Evolutionary conservation across 1,140 invertebrate genomes (phyloP).

Genomic region (Nixonia krombeini): DNA sequence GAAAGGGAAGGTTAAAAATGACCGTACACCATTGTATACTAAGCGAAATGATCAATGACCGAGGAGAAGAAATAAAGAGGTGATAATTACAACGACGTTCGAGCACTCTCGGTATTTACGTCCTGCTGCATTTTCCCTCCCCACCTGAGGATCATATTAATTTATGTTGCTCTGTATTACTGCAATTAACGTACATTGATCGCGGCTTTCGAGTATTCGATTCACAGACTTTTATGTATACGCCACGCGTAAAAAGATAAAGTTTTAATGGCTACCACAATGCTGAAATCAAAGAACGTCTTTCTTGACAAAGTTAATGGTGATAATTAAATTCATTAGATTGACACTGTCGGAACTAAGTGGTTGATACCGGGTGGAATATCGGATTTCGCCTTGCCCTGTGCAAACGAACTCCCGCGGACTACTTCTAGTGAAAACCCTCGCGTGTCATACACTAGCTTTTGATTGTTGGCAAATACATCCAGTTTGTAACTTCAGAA

Average conservation of each 20-base stretch:
- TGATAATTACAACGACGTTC: neutral
- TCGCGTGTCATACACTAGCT: neutral
- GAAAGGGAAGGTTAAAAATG: neutral
- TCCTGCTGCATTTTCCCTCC: too few species aligned
- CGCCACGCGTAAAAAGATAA: neutral
- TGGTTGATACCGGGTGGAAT: slow-evolving; percentile 16
- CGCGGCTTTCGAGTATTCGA: too few species aligned
- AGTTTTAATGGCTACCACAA: neutral
- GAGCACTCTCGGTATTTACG: too few species aligned
- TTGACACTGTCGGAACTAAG: slow-evolving; percentile 7
- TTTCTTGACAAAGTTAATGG: slow-evolving; percentile 11
- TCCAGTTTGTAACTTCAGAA: slow-evolving; percentile 7
- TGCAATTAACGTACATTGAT: too few species aligned
- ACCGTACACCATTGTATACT: neutral
- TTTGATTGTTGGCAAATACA: slow-evolving; percentile 11
- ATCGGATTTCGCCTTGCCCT: slow-evolving; percentile 16
- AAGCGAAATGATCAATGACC: neutral
- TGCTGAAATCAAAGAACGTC: neutral
- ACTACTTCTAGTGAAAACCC: neutral
- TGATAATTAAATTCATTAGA: slow-evolving; percentile 37
- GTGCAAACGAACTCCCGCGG: neutral
- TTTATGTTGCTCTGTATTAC: too few species aligned
- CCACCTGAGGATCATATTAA: too few species aligned
- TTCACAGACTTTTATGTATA: too few species aligned
- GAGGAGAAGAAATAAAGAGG: neutral